phyloP scores from a whole-genome alignment of 2,797 vertebrate species.

The Intellagama lesueurii region DNA sequence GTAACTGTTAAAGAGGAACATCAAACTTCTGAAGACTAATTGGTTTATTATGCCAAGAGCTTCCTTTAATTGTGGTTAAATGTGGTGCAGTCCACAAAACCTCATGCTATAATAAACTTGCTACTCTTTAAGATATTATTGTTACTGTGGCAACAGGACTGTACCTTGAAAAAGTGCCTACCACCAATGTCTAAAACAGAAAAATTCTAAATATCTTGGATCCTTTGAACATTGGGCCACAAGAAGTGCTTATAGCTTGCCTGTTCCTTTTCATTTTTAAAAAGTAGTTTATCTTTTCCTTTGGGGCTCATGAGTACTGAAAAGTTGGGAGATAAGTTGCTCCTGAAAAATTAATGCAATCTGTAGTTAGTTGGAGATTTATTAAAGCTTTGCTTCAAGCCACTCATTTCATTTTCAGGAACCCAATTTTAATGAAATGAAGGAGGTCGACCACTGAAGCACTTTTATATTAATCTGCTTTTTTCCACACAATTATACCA shows the following conservation, averaged over 20 bases:
- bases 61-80: background rate
- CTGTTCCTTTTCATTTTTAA: background rate
- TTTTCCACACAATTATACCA: conserved; percentile 22
- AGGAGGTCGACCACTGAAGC: conserved; percentile 10
- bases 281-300: conserved; percentile 12
- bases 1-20: too few species aligned
- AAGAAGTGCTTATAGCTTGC: background rate
- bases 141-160: background rate
- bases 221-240: background rate
- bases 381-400: conserved; percentile 50
- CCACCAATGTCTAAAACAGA: background rate
- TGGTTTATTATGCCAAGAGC: background rate
- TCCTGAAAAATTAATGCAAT: conserved; percentile 42
- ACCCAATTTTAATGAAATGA: conserved; percentile 35
- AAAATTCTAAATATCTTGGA: background rate
- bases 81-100: background rate
- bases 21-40: too few species aligned
- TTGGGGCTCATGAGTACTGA: background rate
- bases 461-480: conserved; percentile 38
- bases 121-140: too few species aligned
- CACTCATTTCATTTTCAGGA: conserved; percentile 47
- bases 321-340: conserved; percentile 23
- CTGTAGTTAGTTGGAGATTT: conserved; percentile 27
- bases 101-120: background rate
- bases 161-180: background rate